phyloP scores from a whole-genome alignment of 2,888 invertebrate species.

The Rhamphomyia laevipes region DNA sequence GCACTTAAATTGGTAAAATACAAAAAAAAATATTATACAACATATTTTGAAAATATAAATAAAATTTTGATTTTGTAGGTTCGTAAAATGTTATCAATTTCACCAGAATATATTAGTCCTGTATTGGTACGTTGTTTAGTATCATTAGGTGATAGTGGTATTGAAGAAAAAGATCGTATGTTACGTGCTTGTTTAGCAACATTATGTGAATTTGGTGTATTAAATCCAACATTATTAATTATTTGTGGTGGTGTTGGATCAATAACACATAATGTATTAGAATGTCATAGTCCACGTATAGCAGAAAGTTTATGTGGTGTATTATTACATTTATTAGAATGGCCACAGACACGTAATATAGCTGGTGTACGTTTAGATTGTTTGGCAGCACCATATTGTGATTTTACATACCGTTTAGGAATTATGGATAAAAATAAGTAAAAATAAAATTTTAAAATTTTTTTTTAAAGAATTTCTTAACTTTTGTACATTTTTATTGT shows the following conservation, averaged over 20 bases:
- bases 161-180: slow-evolving; percentile 71
- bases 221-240: slow-evolving; percentile 71
- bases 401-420: slow-evolving; percentile 66
- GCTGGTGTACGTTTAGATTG: slow-evolving; percentile 73
- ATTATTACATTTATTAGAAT: slow-evolving; percentile 71
- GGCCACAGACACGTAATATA: slow-evolving; percentile 64
- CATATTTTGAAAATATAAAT: background rate
- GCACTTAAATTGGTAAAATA: slow-evolving; percentile 65
- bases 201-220: slow-evolving; percentile 76
- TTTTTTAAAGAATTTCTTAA: background rate
- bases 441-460: slow-evolving; percentile 4
- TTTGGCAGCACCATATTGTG: slow-evolving; percentile 87
- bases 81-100: slow-evolving; percentile 49
- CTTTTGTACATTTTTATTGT: slow-evolving; percentile 7
- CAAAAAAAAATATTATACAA: background rate
- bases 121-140: slow-evolving; percentile 69
- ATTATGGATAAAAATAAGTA: slow-evolving; percentile 63
- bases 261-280: slow-evolving; percentile 67
- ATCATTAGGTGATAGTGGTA: slow-evolving; percentile 66
- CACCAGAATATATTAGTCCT: slow-evolving; percentile 57
- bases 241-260: slow-evolving; percentile 74
- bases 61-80: slow-evolving; percentile 18
- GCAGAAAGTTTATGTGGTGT: slow-evolving; percentile 85
- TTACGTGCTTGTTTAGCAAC: slow-evolving; percentile 77
- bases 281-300: slow-evolving; percentile 78